phyloP scores from a whole-genome alignment of 2,113 vertebrate genomes.

The Trachemys scripta region DNA sequence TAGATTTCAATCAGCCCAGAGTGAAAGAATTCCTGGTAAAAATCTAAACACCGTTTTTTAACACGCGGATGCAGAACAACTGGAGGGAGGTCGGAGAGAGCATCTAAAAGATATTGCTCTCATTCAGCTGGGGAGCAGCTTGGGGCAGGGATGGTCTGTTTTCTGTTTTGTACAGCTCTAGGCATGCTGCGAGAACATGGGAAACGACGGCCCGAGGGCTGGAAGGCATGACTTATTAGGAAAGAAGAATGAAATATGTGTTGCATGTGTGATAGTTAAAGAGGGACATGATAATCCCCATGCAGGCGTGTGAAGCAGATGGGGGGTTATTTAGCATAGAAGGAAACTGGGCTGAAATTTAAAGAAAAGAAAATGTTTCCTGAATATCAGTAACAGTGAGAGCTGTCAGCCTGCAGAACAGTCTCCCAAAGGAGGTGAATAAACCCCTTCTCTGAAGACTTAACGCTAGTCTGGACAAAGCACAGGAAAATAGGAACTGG shows the following conservation, averaged over 20 bases:
- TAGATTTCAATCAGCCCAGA: neutral
- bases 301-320: neutral
- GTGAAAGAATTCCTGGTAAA: neutral
- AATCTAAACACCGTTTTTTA: neutral
- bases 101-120: neutral
- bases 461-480: neutral
- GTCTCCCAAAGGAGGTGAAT: neutral
- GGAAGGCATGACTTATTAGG: neutral
- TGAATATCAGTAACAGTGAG: too few relatives aligned
- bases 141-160: neutral
- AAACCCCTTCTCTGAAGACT: neutral
- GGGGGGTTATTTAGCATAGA: neutral
- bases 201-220: accelerated
- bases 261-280: neutral
- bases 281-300: too few relatives aligned
- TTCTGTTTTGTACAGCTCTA: neutral
- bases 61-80: neutral
- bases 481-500: neutral
- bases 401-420: neutral
- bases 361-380: neutral
- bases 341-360: neutral
- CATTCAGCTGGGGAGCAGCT: neutral
- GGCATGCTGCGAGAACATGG: neutral
- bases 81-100: neutral
- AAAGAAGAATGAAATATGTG: neutral